Base-by-base conservation (phyloP, 92 coral and sea anemone genomes). In the Chrysogorgia sp. region DNA sequence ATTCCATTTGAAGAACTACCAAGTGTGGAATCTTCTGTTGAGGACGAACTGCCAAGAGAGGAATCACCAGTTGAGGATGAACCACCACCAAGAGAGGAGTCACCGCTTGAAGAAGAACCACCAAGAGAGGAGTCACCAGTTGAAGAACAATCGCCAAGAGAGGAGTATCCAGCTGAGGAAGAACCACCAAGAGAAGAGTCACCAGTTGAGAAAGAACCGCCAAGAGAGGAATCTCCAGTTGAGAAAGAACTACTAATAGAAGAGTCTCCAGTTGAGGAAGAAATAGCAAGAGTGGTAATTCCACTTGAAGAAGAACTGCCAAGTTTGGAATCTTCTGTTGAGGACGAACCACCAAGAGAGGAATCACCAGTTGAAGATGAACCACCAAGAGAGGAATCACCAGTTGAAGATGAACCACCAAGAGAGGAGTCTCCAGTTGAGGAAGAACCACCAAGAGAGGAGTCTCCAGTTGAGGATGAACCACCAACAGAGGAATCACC, bases 281-380 rank as follows among this genome's bases (percentile, higher is more conserved):
- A 85, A 62, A 76, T 77, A 55, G 88, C 84, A 22, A 90, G 88
- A 58, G 97, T 90, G 10, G 90, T 91, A 15, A 91, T 90, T 6
- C 35, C 87, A 34, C 92, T 88, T 65, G 97, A 93, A 31, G 90
- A 93, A 40, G 53, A 66, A 13, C 12, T 10, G 19, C 29, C 15
- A 10, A n/a, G 20, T 56, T 87, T 86, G 17, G 93, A 87, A 34
- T 79, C 49, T 13, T 80, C 71, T 35, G 86, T 88, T 61, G 90
- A 89, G 60, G 90, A 82, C 26, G 92, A 88, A 56, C 79, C 78
- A 52, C 90, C 86, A 30, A 92, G 89, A 63, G 97, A 96, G 9
- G 90, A 92, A 13, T 92, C 91, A 1, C 48, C 88, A 37, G 97
- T 88, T 62, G 97, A 92, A 33, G 94, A 92, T 6, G 70, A 32